phyloP scores from a whole-genome alignment of 2,113 vertebrate species.

The Motacilla alba region DNA sequence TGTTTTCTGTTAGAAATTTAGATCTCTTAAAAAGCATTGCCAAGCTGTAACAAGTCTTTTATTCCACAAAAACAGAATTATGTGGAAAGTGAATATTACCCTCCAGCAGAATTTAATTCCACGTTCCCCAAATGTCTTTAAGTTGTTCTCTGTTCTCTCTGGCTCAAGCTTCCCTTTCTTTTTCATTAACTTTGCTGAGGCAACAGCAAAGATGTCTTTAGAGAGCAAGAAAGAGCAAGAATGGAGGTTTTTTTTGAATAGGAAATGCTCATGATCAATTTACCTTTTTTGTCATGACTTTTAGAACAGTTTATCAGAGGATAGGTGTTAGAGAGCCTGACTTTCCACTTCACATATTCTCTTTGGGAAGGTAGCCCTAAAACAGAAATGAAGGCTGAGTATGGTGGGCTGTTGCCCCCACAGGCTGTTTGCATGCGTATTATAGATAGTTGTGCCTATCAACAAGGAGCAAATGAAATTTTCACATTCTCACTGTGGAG shows the following conservation, averaged over 20 bases:
- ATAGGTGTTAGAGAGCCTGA: background rate
- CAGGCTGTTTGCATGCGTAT: background rate
- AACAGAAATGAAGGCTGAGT: background rate
- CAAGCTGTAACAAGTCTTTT: conserved; percentile 21
- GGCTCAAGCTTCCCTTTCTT: background rate
- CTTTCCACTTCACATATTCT: background rate
- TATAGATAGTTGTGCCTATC: background rate
- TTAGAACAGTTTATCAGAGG: background rate
- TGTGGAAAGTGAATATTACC: background rate
- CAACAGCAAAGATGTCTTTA: background rate
- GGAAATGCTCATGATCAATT: background rate
- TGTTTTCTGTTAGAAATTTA: conserved; percentile 35
- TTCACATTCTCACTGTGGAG: background rate
- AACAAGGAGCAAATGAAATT: background rate
- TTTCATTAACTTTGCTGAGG: background rate
- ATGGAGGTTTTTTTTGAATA: background rate
- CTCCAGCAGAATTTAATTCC: background rate
- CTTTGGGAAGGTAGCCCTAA: background rate
- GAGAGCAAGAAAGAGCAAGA: background rate
- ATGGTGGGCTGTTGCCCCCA: background rate
- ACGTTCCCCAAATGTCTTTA: background rate
- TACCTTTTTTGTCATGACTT: background rate
- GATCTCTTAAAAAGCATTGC: background rate
- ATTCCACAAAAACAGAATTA: background rate
- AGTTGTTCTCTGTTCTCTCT: background rate